A percentile compares a stretch with the other conserved stretches of the same genome.
These are phyloP conservation scores for Alouatta palliata DNA, from an alignment of 2,113 vertebrate species.

Conservation along the genomic window DNA sequence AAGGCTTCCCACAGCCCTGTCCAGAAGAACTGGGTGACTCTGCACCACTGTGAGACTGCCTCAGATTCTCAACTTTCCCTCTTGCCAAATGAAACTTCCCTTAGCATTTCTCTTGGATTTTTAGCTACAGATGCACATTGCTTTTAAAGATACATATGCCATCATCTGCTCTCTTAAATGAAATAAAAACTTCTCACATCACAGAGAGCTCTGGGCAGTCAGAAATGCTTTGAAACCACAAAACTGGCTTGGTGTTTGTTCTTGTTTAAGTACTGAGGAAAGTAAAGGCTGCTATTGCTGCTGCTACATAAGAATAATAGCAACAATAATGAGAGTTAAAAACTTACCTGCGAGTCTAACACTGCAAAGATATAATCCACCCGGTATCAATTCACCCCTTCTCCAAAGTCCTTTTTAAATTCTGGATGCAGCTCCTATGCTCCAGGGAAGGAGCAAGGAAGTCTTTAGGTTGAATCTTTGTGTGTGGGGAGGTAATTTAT, in stretches of 20 bases:
- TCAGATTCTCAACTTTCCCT: no score
- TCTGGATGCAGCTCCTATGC: fast-evolving
- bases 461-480: no score
- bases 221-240: no score
- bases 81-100: no score
- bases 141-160: not conserved
- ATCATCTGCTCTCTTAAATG: no score
- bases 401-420: not conserved
- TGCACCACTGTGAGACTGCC: fast-evolving
- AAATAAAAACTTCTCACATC: fast-evolving
- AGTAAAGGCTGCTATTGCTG: not conserved
- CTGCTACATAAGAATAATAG: not conserved
- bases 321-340: not conserved
- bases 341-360: not conserved
- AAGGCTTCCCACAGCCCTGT: not conserved
- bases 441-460: not conserved
- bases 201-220: not conserved
- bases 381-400: fast-evolving
- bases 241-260: not conserved
- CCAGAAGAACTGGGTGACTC: fast-evolving
- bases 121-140: fast-evolving
- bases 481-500: fast-evolving
- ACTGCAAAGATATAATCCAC: not conserved
- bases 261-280: not conserved
- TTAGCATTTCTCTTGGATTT: not conserved